A percentile compares a stretch with the other conserved stretches of the same genome.
Conservation (phyloP, 2,113 vertebrate species). For the Hucho hucho region DNA sequence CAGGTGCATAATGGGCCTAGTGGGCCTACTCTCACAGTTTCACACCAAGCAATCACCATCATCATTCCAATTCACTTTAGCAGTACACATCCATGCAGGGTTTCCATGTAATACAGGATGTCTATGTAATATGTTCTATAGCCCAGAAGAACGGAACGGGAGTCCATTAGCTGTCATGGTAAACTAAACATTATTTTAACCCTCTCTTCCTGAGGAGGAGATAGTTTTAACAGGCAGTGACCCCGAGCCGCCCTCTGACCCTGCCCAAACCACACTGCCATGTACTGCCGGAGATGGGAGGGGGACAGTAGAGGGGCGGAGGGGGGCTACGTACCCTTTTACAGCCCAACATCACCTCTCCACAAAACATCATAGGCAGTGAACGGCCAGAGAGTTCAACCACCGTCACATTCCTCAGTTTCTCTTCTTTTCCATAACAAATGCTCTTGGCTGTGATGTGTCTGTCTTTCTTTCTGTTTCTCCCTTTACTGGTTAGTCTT, state of each 20-base stretch:
- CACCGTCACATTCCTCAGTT: conserved; percentile 45
- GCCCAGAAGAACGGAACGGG: background rate
- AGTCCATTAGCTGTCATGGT: conserved; percentile 52
- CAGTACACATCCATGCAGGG: too few species aligned
- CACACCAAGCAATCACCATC: too few species aligned
- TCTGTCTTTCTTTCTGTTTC: background rate
- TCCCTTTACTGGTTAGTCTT: background rate
- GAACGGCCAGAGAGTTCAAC: conserved; percentile 33
- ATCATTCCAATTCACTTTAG: background rate
- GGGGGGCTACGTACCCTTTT: conserved; percentile 68
- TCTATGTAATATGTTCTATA: background rate
- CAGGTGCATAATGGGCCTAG: background rate
- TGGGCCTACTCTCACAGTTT: too few species aligned
- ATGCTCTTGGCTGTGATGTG: background rate
- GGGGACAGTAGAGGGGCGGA: conserved; percentile 70
- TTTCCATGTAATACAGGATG: too few species aligned
- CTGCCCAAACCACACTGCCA: conserved; percentile 49
- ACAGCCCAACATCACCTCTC: conserved; percentile 8
- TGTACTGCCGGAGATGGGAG: conserved; percentile 44
- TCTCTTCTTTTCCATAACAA: background rate
- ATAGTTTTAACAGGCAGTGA: conserved; percentile 80
- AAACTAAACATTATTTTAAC: conserved; percentile 78
- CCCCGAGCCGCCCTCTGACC: conserved; percentile 89
- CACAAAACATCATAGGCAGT: conserved; percentile 47
- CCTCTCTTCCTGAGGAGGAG: conserved; percentile 59